These are phyloP conservation scores for Coendou prehensilis DNA, from an alignment of 2,797 vertebrate species.

Conservation along the genomic window DNA sequence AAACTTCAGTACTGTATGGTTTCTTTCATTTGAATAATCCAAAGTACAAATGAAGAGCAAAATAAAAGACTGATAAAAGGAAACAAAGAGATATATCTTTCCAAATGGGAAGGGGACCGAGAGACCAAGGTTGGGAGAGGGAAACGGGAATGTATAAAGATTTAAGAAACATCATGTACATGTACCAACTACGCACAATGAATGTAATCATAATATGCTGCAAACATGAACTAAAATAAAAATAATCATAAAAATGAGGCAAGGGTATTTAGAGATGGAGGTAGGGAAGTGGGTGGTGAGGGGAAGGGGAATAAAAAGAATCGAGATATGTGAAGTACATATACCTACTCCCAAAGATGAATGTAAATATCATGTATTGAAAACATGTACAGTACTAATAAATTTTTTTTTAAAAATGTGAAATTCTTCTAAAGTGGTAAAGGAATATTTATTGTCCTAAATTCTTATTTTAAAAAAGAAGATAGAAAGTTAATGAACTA, in stretches of 20 bases:
- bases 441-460: slow-evolving; percentile 50
- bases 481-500: slow-evolving; percentile 8
- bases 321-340: neutral
- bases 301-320: neutral
- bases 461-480: slow-evolving; percentile 61
- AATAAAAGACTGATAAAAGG: neutral
- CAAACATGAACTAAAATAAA: neutral
- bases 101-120: neutral
- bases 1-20: no score
- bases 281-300: neutral
- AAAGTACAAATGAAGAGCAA: neutral
- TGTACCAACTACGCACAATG: neutral
- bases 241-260: neutral
- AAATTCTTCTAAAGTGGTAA: slow-evolving; percentile 43
- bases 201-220: neutral
- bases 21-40: no score
- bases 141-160: neutral
- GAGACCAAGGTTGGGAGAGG: neutral
- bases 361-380: neutral
- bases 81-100: neutral
- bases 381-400: neutral
- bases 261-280: neutral
- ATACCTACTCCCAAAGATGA: neutral
- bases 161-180: neutral
- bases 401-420: neutral